Percentiles rank a stretch among this genome's conserved stretches.
These are phyloP conservation scores for Ricordea florida DNA, from an alignment of 92 coral and sea anemone genomes.

Conservation along the genomic window DNA sequence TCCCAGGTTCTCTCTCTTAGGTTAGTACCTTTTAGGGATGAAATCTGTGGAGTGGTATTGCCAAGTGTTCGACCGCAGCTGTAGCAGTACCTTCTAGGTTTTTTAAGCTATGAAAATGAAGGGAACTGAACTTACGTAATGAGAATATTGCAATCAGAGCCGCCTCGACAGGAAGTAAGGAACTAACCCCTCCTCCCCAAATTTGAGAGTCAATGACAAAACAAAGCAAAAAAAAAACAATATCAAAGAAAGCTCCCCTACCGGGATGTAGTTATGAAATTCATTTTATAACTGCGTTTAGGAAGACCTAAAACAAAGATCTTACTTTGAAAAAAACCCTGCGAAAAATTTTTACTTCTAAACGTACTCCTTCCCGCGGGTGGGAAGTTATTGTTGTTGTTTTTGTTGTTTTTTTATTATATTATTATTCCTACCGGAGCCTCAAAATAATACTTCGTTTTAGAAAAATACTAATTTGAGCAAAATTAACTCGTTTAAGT, in stretches of 20 bases:
- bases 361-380: background rate
- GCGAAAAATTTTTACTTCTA: background rate
- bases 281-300: background rate
- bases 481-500: too few species aligned
- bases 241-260: background rate
- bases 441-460: background rate
- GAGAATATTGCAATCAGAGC: conserved; percentile 7
- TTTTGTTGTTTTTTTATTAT: background rate
- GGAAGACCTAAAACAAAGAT: background rate
- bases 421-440: background rate
- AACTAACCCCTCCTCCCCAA: conserved; percentile 5
- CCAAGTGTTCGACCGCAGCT: background rate
- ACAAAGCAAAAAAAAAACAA: background rate
- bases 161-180: conserved; percentile 5
- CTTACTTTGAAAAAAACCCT: background rate
- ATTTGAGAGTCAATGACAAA: conserved; percentile 6
- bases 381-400: background rate
- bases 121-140: background rate
- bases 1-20: too few species aligned
- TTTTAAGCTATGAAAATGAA: background rate
- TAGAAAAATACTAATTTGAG: conserved; percentile 1
- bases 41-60: conserved; percentile 8
- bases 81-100: background rate
- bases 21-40: conserved; percentile 5
- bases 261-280: background rate